phyloP scores from a whole-genome alignment of 2,113 vertebrate species.

The Malurus melanocephalus region DNA sequence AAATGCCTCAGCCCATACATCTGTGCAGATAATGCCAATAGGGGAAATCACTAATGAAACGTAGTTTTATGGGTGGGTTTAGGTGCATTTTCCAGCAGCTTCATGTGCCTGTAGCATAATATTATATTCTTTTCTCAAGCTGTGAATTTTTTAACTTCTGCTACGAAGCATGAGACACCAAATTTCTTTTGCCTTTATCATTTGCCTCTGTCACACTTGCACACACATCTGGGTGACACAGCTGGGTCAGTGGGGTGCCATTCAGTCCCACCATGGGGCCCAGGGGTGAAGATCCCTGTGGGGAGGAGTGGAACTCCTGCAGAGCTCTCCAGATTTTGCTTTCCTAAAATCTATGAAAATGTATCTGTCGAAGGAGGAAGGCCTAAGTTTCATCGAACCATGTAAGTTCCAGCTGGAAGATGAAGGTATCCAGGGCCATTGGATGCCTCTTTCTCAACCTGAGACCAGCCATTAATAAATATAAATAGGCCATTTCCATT shows the following conservation, averaged over 20 bases:
- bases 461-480: not conserved
- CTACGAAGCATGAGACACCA: not conserved
- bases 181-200: not conserved
- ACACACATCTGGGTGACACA: fast-evolving
- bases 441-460: not conserved
- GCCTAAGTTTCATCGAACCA: not conserved
- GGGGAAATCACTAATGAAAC: not conserved
- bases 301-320: fast-evolving
- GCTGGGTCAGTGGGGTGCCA: fast-evolving
- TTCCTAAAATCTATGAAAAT: not conserved
- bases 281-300: fast-evolving
- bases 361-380: not conserved
- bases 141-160: not conserved
- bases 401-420: not conserved
- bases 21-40: not conserved
- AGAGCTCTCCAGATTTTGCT: not conserved
- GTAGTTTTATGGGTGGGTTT: constrained; percentile 7
- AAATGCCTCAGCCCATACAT: not conserved
- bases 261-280: not conserved
- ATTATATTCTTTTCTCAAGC: not conserved
- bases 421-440: not conserved
- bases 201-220: not conserved
- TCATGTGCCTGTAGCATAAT: not conserved
- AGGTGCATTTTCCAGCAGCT: constrained; percentile 12
- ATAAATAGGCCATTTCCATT: not conserved